These are phyloP conservation scores for Corvus hawaiiensis DNA, from an alignment of 2,113 vertebrate genomes.

Conservation along the genomic window DNA sequence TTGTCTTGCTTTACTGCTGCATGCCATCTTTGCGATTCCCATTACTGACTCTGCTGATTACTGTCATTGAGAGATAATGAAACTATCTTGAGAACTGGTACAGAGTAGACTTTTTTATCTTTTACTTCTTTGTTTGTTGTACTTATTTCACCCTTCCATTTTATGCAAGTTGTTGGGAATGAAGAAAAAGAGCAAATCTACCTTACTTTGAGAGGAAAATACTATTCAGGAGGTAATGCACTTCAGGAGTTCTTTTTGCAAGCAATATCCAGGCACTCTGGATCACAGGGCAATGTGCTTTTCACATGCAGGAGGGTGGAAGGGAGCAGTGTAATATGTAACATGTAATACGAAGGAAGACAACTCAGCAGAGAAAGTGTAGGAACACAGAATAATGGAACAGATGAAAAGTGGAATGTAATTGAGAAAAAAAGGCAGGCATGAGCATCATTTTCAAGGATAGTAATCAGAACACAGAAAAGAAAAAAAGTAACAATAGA, in stretches of 20 bases:
- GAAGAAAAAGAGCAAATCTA: background rate
- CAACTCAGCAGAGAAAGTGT: background rate
- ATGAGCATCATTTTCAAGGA: background rate
- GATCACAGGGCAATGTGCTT: background rate
- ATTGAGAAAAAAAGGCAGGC: background rate
- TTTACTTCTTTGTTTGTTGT: background rate
- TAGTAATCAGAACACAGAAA: background rate
- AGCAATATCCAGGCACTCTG: background rate
- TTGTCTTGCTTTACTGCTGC: background rate
- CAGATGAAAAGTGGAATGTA: background rate
- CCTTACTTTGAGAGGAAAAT: background rate
- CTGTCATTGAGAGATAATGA: background rate
- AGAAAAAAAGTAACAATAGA: background rate
- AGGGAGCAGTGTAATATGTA: background rate
- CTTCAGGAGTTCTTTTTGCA: background rate
- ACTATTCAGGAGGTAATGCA: background rate
- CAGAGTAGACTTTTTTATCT: background rate
- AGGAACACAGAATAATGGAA: background rate
- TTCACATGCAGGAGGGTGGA: background rate
- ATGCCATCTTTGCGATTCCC: background rate
- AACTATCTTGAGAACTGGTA: background rate
- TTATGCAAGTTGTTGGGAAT: background rate
- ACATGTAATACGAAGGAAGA: background rate
- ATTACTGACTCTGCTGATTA: background rate
- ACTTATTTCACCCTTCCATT: background rate